phyloP scores from a whole-genome alignment of 2,797 vertebrate species.

The Hyperoplus lanceolatus region DNA sequence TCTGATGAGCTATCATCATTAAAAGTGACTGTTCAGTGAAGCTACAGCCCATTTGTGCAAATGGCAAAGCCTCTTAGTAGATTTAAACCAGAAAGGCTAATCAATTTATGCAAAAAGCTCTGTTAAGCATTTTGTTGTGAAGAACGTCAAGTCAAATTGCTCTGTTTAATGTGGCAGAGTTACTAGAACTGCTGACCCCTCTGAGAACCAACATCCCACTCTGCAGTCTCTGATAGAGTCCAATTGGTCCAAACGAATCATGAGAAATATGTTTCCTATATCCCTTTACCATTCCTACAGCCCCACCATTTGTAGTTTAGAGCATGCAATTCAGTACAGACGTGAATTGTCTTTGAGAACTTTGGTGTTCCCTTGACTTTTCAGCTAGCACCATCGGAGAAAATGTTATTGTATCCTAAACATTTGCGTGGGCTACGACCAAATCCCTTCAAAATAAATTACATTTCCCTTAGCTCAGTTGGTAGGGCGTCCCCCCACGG shows the following conservation, averaged over 20 bases:
- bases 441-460: no score
- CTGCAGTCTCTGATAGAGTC: background rate
- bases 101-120: background rate
- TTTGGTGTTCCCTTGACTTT: background rate
- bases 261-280: no score
- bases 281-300: background rate
- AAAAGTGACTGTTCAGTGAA: slow-evolving; percentile 17
- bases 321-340: no score
- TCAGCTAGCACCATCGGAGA: background rate
- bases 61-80: background rate
- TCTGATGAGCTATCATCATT: slow-evolving; percentile 16
- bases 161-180: background rate
- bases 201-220: slow-evolving; percentile 7
- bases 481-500: no score
- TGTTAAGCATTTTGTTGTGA: background rate
- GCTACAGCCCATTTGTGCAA: background rate
- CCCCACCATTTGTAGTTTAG: no score
- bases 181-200: background rate
- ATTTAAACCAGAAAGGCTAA: background rate
- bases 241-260: background rate
- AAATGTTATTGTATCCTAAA: no score
- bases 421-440: no score
- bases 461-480: no score
- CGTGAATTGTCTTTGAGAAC: background rate
- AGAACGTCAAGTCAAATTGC: background rate